These are phyloP conservation scores for Aramus guarauna DNA, from an alignment of 2,113 vertebrate species.

Conservation along the genomic window DNA sequence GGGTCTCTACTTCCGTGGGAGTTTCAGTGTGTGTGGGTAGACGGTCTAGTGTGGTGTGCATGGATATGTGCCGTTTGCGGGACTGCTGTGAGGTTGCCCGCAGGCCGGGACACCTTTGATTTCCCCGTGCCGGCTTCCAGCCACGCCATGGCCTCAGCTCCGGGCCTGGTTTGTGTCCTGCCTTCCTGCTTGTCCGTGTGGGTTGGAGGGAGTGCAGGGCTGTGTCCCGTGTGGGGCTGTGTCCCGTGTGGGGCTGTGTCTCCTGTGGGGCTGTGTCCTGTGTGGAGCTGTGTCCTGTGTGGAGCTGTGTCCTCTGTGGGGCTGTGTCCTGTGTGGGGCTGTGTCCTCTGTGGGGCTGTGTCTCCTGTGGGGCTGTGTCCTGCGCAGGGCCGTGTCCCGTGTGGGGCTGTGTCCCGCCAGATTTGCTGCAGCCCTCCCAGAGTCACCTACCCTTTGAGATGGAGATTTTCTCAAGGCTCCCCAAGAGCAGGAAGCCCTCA, in stretches of 20 bases:
- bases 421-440: neutral
- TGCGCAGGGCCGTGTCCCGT: accelerated
- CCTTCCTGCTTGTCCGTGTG: neutral
- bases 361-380: too few species aligned
- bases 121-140: accelerated
- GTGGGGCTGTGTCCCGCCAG: too few species aligned
- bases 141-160: accelerated
- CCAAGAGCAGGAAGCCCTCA: neutral
- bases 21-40: neutral
- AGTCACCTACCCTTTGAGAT: neutral
- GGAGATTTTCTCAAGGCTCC: neutral
- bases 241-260: accelerated
- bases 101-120: neutral
- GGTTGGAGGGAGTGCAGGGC: accelerated
- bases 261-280: too few species aligned
- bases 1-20: neutral
- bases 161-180: neutral
- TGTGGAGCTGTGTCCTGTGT: too few species aligned
- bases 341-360: too few species aligned
- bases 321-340: too few species aligned
- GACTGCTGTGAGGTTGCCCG: neutral
- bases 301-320: too few species aligned
- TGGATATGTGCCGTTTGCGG: neutral
- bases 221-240: accelerated
- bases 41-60: accelerated